phyloP scores from a whole-genome alignment of 2,113 vertebrate species.

The Oreochromis spilurus region DNA sequence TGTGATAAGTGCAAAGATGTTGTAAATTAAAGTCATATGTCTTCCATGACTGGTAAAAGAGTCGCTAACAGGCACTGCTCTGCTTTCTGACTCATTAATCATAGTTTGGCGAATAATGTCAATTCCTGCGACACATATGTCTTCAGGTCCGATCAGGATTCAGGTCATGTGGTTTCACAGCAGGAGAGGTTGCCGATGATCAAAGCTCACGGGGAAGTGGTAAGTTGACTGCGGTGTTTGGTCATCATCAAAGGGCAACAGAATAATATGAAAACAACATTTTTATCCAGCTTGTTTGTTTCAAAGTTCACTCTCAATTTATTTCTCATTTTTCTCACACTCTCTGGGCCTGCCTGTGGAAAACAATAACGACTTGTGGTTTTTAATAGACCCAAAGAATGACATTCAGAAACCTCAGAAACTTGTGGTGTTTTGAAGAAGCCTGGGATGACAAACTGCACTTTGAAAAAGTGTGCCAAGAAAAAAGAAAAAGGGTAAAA shows the following conservation, averaged over 20 bases:
- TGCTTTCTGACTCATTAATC: conserved; percentile 1
- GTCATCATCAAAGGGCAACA: not conserved
- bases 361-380: conserved; percentile 3
- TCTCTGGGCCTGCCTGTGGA: not conserved
- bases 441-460: not conserved
- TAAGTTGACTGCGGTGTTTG: not conserved
- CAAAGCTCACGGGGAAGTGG: not conserved
- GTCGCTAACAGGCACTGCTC: not conserved
- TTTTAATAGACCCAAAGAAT: conserved; percentile 34
- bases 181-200: not conserved
- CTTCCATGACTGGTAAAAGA: not conserved
- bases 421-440: not conserved
- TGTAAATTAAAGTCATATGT: conserved; percentile 15
- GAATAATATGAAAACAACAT: not conserved
- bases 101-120: not conserved
- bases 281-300: conserved; percentile 18
- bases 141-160: not conserved
- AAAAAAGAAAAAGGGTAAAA: not conserved
- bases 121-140: not conserved
- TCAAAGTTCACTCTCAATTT: conserved; percentile 24
- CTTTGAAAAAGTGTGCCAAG: not conserved
- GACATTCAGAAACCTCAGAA: conserved; percentile 27
- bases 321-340: conserved; percentile 25
- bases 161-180: not conserved
- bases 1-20: conserved; percentile 6